Percentiles rank a stretch among this genome's conserved stretches.
phyloP scores from a whole-genome alignment of 1,140 invertebrate genomes.

The Eriocheir sinensis region DNA sequence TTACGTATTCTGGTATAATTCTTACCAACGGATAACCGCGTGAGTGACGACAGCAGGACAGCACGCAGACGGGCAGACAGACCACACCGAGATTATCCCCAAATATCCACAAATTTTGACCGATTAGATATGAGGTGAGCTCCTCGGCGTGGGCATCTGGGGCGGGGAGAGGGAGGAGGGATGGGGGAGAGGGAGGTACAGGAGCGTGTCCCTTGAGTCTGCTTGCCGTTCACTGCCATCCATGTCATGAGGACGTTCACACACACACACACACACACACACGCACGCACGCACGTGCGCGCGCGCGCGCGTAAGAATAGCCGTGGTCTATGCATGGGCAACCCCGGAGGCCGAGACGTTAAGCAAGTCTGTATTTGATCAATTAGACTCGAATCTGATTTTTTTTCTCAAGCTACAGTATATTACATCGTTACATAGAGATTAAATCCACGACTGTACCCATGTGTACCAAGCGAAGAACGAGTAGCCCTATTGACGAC shows the following conservation, averaged over 20 bases:
- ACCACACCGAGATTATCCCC: conserved; percentile 33
- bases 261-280: conserved; percentile 19
- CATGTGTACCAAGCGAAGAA: no score
- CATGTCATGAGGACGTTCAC: neutral
- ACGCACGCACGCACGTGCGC: conserved; percentile 18
- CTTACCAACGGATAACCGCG: neutral
- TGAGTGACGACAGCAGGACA: neutral
- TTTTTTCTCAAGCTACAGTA: no score
- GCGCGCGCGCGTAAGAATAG: no score
- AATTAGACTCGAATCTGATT: no score
- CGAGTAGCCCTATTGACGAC: no score
- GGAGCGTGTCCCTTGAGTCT: neutral
- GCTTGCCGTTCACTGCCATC: neutral
- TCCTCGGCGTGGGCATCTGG: neutral
- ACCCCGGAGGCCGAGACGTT: no score
- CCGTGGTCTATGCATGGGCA: no score
- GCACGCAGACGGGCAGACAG: neutral
- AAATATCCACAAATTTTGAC: conserved; percentile 56
- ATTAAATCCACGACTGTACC: no score
- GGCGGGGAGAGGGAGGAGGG: neutral
- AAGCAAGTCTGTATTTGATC: no score
- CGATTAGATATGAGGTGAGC: conserved; percentile 42
- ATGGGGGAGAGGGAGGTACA: neutral
- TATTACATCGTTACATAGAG: no score
- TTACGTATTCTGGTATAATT: neutral